phyloP scores from a whole-genome alignment of 2,888 invertebrate genomes.

The Baronia brevicornis region DNA sequence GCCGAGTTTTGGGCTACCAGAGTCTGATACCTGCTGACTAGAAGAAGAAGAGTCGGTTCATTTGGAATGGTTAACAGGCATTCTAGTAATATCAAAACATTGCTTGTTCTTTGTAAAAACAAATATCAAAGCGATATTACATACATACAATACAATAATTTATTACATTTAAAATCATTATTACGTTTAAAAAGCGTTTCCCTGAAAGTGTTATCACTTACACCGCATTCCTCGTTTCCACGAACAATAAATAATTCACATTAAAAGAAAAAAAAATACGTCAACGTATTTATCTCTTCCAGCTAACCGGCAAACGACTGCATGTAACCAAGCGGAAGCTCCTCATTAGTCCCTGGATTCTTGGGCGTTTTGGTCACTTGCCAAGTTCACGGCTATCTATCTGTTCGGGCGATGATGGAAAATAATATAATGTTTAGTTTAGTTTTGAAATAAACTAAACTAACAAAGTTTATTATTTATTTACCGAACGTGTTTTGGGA shows the following conservation, averaged over 20 bases:
- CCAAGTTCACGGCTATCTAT: slow-evolving; percentile 46
- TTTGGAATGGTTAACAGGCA: no score
- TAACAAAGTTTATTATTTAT: slow-evolving; percentile 1
- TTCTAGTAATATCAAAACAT: no score
- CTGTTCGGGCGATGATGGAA: slow-evolving; percentile 21
- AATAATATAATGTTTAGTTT: slow-evolving; percentile 18
- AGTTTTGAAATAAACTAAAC: background rate
- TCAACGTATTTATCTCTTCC: slow-evolving; percentile 22
- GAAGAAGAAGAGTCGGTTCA: no score
- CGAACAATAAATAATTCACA: slow-evolving; percentile 18
- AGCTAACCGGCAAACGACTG: slow-evolving; percentile 7
- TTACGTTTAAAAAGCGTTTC: no score
- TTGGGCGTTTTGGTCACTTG: slow-evolving; percentile 40
- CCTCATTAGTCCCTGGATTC: slow-evolving; percentile 55
- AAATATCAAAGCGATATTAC: background rate
- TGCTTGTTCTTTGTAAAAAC: no score
- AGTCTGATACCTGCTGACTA: no score
- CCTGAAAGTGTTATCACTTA: slow-evolving; percentile 16
- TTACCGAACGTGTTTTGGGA: no score
- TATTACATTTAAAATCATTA: no score
- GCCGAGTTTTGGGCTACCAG: no score
- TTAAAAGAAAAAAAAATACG: slow-evolving; percentile 17
- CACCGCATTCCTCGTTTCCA: slow-evolving; percentile 13
- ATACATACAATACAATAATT: slow-evolving; percentile 4
- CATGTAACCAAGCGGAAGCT: slow-evolving; percentile 44